These are phyloP conservation scores for Parotocinclus haroldoi DNA, from an alignment of 2,797 vertebrate species.

Conservation along the genomic window DNA sequence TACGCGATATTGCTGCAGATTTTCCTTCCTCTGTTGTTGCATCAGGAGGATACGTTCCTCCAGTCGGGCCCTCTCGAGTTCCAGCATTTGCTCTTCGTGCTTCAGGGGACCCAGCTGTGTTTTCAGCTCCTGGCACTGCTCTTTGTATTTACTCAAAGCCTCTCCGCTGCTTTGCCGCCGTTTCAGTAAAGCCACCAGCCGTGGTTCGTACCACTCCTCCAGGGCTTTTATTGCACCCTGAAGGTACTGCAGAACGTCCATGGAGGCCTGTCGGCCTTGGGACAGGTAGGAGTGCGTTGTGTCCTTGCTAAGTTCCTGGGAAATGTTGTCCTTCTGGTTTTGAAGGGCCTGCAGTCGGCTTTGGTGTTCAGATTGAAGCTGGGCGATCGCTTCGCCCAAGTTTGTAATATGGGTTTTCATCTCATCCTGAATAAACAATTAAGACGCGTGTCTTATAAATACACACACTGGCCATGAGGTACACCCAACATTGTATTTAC, in stretches of 20 bases:
- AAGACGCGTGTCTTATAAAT: background rate
- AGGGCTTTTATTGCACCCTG: conserved; percentile 77
- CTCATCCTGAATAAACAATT: conserved; percentile 60
- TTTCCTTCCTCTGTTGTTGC: conserved; percentile 78
- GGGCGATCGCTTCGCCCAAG: conserved; percentile 74
- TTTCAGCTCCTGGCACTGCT: conserved; percentile 77
- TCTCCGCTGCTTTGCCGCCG: conserved; percentile 72
- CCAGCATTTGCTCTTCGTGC: conserved; percentile 76
- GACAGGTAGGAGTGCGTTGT: conserved; percentile 74
- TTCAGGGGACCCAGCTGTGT: conserved; percentile 76
- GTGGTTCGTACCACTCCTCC: conserved; percentile 85
- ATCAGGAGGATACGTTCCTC: conserved; percentile 82
- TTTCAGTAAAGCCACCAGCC: conserved; percentile 82
- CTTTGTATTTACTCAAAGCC: conserved; percentile 75
- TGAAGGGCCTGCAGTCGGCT: conserved; percentile 68
- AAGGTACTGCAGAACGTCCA: conserved; percentile 84
- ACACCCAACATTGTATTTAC: background rate
- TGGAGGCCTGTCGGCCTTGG: conserved; percentile 76
- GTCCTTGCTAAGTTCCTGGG: conserved; percentile 55
- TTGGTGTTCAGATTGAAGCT: conserved; percentile 71
- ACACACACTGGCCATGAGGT: no score
- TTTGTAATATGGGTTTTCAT: conserved; percentile 71
- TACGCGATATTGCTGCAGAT: conserved; percentile 84
- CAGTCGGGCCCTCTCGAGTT: conserved; percentile 77
- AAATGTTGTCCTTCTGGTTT: conserved; percentile 60